These are phyloP conservation scores for Microcebus ravelobensis DNA, from an alignment of 2,113 vertebrate genomes.

Conservation along the genomic window DNA sequence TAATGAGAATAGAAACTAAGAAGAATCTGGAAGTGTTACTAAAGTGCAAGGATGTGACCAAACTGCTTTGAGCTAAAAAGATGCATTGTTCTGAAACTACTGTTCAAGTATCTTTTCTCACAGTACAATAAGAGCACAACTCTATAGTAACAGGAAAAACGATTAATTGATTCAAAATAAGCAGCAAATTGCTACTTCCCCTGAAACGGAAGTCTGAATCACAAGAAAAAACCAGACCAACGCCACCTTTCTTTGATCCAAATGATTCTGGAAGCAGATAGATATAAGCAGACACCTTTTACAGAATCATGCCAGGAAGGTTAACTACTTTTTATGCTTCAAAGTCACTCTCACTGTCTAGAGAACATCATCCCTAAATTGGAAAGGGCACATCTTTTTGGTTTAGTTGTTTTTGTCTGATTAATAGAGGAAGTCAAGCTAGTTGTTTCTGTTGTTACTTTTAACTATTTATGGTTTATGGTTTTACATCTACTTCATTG, in stretches of 20 bases:
- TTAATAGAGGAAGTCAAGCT: slow-evolving; percentile 29
- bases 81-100: background rate
- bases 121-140: background rate
- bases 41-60: background rate
- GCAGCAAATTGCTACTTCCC: background rate
- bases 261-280: slow-evolving; percentile 53
- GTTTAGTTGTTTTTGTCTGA: slow-evolving; percentile 35
- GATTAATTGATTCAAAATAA: slow-evolving; percentile 69
- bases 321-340: slow-evolving; percentile 71
- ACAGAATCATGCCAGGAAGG: slow-evolving; percentile 57
- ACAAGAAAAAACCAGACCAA: slow-evolving; percentile 16
- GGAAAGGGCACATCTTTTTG: slow-evolving; percentile 67
- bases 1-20: background rate
- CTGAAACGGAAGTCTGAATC: slow-evolving; percentile 5
- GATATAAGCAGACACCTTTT: slow-evolving; percentile 63
- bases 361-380: slow-evolving; percentile 61
- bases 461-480: slow-evolving; percentile 16
- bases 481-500: background rate
- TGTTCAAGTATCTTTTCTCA: background rate
- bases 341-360: slow-evolving; percentile 60
- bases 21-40: background rate
- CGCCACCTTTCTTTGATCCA: slow-evolving; percentile 50
- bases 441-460: background rate
- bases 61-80: background rate
- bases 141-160: background rate